These are phyloP conservation scores for Tachysurus vachellii DNA, from an alignment of 2,113 vertebrate species.

Conservation along the genomic window DNA sequence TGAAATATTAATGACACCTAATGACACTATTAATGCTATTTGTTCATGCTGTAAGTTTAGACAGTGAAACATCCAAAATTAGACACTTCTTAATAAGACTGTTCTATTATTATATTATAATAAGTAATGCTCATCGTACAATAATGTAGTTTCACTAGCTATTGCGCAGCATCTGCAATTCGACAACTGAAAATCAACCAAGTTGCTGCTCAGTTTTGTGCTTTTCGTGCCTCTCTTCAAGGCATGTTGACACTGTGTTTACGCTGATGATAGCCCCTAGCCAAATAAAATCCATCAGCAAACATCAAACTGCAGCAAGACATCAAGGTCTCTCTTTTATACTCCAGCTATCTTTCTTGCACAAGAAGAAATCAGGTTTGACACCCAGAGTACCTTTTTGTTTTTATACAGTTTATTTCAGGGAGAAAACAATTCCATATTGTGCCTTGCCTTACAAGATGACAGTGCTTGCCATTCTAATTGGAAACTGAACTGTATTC, in stretches of 20 bases:
- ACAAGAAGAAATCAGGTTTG: conserved; percentile 54
- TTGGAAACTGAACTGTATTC: conserved; percentile 18
- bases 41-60: neutral
- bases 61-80: neutral
- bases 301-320: conserved; percentile 55
- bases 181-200: conserved; percentile 33
- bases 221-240: conserved; percentile 28
- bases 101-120: neutral
- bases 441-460: conserved; percentile 37
- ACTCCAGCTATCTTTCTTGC: conserved; percentile 44
- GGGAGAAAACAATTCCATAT: conserved; percentile 42
- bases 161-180: neutral
- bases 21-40: neutral
- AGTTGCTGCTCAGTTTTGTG: conserved; percentile 37
- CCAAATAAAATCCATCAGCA: conserved; percentile 55
- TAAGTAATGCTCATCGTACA: neutral
- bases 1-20: neutral
- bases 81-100: neutral
- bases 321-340: conserved; percentile 50
- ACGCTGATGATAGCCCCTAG: conserved; percentile 55
- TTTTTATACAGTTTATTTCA: conserved; percentile 49
- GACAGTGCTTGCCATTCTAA: conserved; percentile 39
- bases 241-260: conserved; percentile 52
- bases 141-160: conserved; percentile 5
- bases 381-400: conserved; percentile 46